phyloP scores from a whole-genome alignment of 1,140 invertebrate species.

The Gyrodactylus bullatarudis region DNA sequence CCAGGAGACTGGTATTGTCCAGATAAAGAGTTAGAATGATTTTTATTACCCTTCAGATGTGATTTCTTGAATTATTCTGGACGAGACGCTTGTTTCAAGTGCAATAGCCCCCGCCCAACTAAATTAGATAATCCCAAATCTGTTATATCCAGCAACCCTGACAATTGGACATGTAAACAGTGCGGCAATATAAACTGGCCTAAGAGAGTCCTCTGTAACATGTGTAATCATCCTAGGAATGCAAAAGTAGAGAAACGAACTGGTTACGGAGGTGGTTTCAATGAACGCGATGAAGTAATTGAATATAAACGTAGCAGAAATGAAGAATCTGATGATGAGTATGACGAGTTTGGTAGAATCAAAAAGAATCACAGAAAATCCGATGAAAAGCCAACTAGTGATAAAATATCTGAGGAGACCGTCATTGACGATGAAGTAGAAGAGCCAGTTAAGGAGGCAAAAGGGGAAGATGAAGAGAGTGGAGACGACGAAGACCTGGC shows the following conservation, averaged over 20 bases:
- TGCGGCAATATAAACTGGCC: conserved; percentile 99
- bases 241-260: conserved; percentile 17
- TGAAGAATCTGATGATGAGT: conserved; percentile 13
- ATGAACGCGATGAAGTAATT: conserved; percentile 18
- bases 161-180: conserved; percentile 20
- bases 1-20: background rate
- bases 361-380: background rate
- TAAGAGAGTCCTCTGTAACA: conserved; percentile 64
- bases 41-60: conserved; percentile 48
- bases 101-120: conserved; percentile 61
- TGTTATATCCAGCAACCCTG: conserved; percentile 60
- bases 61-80: conserved; percentile 16
- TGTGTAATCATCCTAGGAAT: conserved; percentile 78
- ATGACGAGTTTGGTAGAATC: conserved; percentile 15
- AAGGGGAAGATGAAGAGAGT: conserved; percentile 5
- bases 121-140: conserved; percentile 60
- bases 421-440: background rate
- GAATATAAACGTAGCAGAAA: conserved; percentile 16
- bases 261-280: conserved; percentile 14
- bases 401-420: background rate
- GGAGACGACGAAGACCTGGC: conserved; percentile 5
- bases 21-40: background rate
- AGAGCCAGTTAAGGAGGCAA: background rate
- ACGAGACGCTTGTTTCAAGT: conserved; percentile 24
- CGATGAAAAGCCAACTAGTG: background rate